Evolutionary conservation across 2,888 invertebrate genomes (phyloP), one percentile per base, ranked within the genome.

Genomic region (Ormia ochracea): DNA sequence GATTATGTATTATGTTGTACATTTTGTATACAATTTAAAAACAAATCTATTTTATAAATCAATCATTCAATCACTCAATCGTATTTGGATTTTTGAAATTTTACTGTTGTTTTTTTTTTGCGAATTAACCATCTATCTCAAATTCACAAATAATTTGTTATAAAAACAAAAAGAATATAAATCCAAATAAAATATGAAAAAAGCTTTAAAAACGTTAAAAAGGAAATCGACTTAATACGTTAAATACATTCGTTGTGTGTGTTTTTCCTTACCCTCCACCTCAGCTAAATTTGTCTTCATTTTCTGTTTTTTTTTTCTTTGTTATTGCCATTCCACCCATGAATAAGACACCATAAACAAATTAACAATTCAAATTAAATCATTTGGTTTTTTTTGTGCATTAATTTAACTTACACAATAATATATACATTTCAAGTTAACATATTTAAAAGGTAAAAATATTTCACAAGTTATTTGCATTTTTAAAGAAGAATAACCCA

Each of bases 71-170:
- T 81, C 81, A 78, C 82, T 88, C 88, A 88, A 88, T 88, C 88
- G 88, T 88, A 89, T 88, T 88, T 88, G 89, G 88, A 89, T 88
- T 85, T 82, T 82, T 83, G 84, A 85, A 52, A 84, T 83, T 73
- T 61, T 73, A 73, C 36, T 61, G 45, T 68, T 66, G 17, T 70
- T 69, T 58, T 65, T 70, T 73, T 75, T 61, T 72, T 85, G 84
- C 85, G 85, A 85, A 85, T 84, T 84, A 85, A 84, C 84, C 84
- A 76, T 52, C 59, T 58, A 54, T 48, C 61, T 68, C 54, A 76
- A 63, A 50, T 70, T 36, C 63, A 77, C 63, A 26, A 48, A 45
- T 21, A 58, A 58, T 63, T 58, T 70, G 28, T 77, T 70, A 7
- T 43, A 21, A 41, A 52, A 58, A 31, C 38, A 61, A 52, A 21